phyloP scores from a whole-genome alignment of 2,888 invertebrate species.

The Anarsia innoxiella region DNA sequence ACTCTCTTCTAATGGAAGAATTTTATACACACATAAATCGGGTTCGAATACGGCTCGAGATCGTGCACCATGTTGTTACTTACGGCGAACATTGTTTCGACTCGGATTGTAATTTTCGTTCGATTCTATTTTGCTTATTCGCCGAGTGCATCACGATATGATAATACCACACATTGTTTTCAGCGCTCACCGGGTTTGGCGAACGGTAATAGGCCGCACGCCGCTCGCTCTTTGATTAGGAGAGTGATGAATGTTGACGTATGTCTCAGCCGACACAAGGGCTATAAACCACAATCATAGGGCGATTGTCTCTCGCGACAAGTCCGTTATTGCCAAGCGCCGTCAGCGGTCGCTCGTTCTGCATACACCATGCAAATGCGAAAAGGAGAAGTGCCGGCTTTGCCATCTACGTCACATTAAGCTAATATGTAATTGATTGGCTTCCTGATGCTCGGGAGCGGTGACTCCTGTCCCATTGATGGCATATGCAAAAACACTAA shows the following conservation, averaged over 20 bases:
- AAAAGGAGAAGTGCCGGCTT: slow-evolving; percentile 40
- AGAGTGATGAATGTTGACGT: slow-evolving; percentile 18
- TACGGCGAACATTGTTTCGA: slow-evolving; percentile 27
- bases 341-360: slow-evolving; percentile 35
- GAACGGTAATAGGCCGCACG: slow-evolving; percentile 18
- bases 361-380: slow-evolving; percentile 52
- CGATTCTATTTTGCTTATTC: slow-evolving; percentile 20
- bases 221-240: slow-evolving; percentile 18
- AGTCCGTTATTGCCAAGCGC: slow-evolving; percentile 42
- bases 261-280: slow-evolving; percentile 15
- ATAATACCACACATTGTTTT: slow-evolving; percentile 15
- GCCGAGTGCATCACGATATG: slow-evolving; percentile 25
- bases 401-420: slow-evolving; percentile 64
- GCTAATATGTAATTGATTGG: slow-evolving; percentile 73
- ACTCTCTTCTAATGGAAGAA: slow-evolving; percentile 44
- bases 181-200: slow-evolving; percentile 20
- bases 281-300: slow-evolving; percentile 43
- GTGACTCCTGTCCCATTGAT: slow-evolving; percentile 62
- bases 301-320: slow-evolving; percentile 39
- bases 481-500: slow-evolving; percentile 66
- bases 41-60: slow-evolving; percentile 33
- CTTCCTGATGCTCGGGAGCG: slow-evolving; percentile 52
- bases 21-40: slow-evolving; percentile 39
- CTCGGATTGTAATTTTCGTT: slow-evolving; percentile 24
- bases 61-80: slow-evolving; percentile 33